Percentiles rank a stretch among this genome's conserved stretches.
Conservation (phyloP, 1,140 invertebrate genomes). For the Hypothenemus hampei region DNA sequence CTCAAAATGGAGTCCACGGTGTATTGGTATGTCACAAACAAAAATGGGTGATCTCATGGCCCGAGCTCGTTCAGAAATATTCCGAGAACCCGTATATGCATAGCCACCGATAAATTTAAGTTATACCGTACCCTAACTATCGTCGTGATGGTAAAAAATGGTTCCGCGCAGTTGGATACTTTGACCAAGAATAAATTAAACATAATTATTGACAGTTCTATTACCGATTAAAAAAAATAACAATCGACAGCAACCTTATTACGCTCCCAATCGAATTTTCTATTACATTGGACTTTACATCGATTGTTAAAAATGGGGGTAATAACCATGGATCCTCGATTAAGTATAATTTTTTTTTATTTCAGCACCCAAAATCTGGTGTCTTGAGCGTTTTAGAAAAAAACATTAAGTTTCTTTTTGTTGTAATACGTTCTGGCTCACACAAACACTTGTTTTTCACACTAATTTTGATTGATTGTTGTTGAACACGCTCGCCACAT, state of each 20-base stretch:
- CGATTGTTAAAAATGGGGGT: too few relatives aligned
- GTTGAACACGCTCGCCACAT: too few relatives aligned
- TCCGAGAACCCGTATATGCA: neutral
- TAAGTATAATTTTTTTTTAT: too few relatives aligned
- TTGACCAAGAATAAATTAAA: conserved; percentile 12
- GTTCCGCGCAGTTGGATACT: neutral
- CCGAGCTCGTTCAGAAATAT: neutral
- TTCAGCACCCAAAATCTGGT: too few relatives aligned
- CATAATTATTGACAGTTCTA: conserved; percentile 16
- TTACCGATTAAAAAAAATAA: conserved; percentile 6
- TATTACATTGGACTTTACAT: too few relatives aligned
- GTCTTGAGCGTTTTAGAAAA: too few relatives aligned
- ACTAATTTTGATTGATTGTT: too few relatives aligned
- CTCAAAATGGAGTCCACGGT: neutral
- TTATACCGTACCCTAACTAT: neutral
- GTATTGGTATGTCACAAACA: neutral
- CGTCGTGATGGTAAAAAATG: conserved; percentile 3
- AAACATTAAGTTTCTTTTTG: too few relatives aligned
- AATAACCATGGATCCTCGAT: too few relatives aligned
- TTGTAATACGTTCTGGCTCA: too few relatives aligned
- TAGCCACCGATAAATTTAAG: neutral
- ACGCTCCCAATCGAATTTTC: too few relatives aligned
- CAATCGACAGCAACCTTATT: conserved; percentile 7
- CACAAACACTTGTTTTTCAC: too few relatives aligned
- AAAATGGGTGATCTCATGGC: neutral